A percentile compares a stretch with the other conserved stretches of the same genome.
These are phyloP conservation scores for Hypomecis atomaria DNA, from an alignment of 2,888 invertebrate species.

Conservation along the genomic window DNA sequence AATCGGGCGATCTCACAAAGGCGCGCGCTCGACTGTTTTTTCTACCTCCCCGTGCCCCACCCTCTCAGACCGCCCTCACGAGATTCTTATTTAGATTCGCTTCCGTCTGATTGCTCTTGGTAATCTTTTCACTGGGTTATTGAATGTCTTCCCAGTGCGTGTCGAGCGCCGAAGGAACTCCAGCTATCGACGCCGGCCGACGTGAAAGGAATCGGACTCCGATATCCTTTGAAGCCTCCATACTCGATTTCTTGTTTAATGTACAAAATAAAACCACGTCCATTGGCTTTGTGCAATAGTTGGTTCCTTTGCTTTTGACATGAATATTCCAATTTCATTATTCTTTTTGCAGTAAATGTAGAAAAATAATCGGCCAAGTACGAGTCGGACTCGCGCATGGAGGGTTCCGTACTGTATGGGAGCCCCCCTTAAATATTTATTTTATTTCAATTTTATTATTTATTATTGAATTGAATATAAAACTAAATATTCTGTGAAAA, in stretches of 20 bases:
- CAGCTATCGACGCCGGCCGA: conserved; percentile 53
- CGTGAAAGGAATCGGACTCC: conserved; percentile 64
- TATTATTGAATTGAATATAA: no score
- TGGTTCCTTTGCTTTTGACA: conserved; percentile 38
- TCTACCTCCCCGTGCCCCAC: conserved; percentile 65
- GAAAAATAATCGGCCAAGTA: not conserved
- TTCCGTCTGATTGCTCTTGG: conserved; percentile 85
- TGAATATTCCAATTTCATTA: conserved; percentile 7
- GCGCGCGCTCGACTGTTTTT: conserved; percentile 75
- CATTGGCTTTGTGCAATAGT: conserved; percentile 36
- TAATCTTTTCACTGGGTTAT: conserved; percentile 85
- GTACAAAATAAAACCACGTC: conserved; percentile 28
- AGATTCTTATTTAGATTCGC: conserved; percentile 85
- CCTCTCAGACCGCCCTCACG: conserved; percentile 77
- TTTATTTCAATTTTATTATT: no score
- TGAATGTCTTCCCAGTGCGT: conserved; percentile 83
- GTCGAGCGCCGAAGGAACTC: conserved; percentile 68
- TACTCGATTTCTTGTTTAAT: conserved; percentile 30
- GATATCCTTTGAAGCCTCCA: conserved; percentile 62
- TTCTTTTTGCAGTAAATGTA: conserved; percentile 12
- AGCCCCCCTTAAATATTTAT: no score
- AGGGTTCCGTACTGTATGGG: no score
- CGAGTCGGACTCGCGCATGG: no score
- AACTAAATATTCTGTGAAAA: no score
- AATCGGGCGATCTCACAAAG: conserved; percentile 78